Evolutionary conservation across 2,888 invertebrate genomes (phyloP).

Genomic region (Ichneumon xanthorius): DNA sequence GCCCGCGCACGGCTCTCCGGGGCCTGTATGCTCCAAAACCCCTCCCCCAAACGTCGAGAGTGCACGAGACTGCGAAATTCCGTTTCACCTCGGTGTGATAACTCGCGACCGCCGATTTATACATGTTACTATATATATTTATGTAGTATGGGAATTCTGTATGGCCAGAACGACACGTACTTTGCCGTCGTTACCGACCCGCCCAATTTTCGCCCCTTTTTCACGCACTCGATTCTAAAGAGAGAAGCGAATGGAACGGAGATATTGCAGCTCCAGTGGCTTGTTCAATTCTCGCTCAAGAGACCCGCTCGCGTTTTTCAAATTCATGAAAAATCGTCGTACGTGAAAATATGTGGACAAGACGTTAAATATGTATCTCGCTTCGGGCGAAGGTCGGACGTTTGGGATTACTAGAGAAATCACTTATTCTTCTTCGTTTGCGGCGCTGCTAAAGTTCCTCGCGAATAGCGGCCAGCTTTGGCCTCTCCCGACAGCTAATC

Average conservation of each 20-base stretch:
- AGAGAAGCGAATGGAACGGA: constrained; percentile 6
- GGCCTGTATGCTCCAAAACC: constrained; percentile 37
- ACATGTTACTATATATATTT: constrained; percentile 12
- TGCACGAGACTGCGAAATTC: constrained; percentile 55
- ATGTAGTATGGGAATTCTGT: not conserved
- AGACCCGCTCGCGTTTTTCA: not conserved
- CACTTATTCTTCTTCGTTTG: not conserved
- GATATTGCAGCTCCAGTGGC: constrained; percentile 1
- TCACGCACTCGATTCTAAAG: constrained; percentile 16
- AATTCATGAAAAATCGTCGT: not conserved
- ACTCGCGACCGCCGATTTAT: constrained; percentile 49
- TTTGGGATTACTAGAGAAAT: not conserved
- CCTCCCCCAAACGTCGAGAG: constrained; percentile 24
- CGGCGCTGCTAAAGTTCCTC: too few species aligned
- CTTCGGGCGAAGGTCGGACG: not conserved
- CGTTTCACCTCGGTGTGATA: constrained; percentile 57
- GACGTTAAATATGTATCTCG: not conserved
- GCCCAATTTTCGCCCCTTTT: constrained; percentile 39
- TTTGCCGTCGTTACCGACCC: constrained; percentile 28
- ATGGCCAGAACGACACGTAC: constrained; percentile 35
- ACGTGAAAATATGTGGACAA: not conserved
- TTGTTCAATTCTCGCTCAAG: constrained; percentile 1
- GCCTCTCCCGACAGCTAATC: too few species aligned
- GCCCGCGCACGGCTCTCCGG: constrained; percentile 35
- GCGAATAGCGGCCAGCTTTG: too few species aligned